These are phyloP conservation scores for Ganaspis sp. DNA, from an alignment of 1,140 invertebrate genomes.

Conservation along the genomic window DNA sequence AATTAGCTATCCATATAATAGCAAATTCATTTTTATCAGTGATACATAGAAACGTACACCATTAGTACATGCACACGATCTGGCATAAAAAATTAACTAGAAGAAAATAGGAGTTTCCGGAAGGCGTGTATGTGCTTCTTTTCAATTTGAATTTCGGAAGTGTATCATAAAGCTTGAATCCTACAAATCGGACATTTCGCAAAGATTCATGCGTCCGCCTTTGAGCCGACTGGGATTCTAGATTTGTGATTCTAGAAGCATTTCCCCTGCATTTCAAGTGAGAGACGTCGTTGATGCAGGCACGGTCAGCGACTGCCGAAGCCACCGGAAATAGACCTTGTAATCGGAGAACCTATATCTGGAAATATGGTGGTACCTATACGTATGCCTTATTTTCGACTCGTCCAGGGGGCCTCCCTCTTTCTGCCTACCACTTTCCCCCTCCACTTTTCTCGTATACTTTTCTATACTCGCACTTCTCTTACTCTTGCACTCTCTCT, in stretches of 20 bases:
- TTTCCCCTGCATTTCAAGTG: constrained; percentile 7
- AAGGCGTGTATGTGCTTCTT: too few relatives aligned
- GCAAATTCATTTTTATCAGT: too few relatives aligned
- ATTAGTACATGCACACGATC: too few relatives aligned
- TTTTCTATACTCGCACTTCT: too few relatives aligned
- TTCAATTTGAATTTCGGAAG: background rate
- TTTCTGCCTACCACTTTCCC: constrained; percentile 27
- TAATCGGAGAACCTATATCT: constrained; percentile 74
- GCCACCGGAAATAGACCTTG: constrained; percentile 67
- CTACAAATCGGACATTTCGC: background rate
- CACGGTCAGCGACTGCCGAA: constrained; percentile 6
- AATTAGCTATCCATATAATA: too few relatives aligned
- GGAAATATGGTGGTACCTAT: constrained; percentile 62
- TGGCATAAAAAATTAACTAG: too few relatives aligned
- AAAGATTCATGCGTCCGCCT: background rate
- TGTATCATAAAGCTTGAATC: background rate
- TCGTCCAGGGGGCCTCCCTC: constrained; percentile 37
- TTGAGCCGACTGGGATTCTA: background rate
- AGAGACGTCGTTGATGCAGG: background rate
- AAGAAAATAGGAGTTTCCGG: too few relatives aligned
- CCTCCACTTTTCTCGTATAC: constrained; percentile 19
- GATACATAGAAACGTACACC: too few relatives aligned
- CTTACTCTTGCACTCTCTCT: constrained; percentile 1
- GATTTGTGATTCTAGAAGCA: background rate
- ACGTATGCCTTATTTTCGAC: constrained; percentile 62